phyloP scores from a whole-genome alignment of 2,888 invertebrate genomes.

The Epiblema foenella region DNA sequence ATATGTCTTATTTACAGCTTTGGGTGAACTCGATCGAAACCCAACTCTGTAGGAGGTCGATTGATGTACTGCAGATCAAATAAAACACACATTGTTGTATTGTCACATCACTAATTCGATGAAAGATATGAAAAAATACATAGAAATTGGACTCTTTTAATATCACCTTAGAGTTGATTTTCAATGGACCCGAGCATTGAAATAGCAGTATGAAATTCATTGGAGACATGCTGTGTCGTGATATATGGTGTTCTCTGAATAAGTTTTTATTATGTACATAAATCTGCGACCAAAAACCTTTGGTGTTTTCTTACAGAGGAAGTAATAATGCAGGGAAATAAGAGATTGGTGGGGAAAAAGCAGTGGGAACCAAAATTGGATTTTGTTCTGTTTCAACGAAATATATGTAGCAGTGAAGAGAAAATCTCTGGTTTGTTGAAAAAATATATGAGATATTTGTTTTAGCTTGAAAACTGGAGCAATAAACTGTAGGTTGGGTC shows the following conservation, averaged over 20 bases:
- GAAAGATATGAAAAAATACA: neutral
- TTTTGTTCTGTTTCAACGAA: neutral
- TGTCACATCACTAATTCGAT: conserved; percentile 6
- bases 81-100: conserved; percentile 14
- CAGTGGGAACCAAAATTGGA: neutral
- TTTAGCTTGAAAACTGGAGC: too few species aligned
- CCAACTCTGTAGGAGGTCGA: conserved; percentile 5
- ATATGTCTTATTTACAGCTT: conserved; percentile 35
- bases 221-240: conserved; percentile 6
- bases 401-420: neutral
- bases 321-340: conserved; percentile 17
- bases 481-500: too few species aligned
- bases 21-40: conserved; percentile 1
- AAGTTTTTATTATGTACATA: conserved; percentile 24
- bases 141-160: neutral
- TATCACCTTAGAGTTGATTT: neutral
- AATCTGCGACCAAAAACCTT: conserved; percentile 17
- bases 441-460: too few species aligned
- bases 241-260: conserved; percentile 22
- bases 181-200: neutral
- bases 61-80: conserved; percentile 10
- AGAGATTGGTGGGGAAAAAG: conserved; percentile 1
- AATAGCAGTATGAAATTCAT: conserved; percentile 6
- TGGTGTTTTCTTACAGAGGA: neutral
- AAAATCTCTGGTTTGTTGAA: neutral